Evolutionary conservation across 2,888 invertebrate genomes (phyloP).

Genomic region (Heliconius erato): DNA sequence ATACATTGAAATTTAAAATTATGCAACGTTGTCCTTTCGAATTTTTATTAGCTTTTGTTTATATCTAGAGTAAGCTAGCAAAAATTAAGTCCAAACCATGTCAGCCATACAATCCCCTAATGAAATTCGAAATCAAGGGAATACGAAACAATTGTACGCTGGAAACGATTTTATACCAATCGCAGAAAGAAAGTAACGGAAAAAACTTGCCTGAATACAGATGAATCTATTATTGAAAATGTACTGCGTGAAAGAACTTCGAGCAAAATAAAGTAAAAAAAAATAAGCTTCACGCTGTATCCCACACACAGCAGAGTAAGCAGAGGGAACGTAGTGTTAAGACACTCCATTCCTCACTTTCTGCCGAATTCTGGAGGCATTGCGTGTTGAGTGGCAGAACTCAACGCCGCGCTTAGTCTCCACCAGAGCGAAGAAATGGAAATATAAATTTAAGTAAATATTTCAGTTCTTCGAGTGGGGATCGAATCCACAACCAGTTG

Average conservation of each 20-base stretch:
- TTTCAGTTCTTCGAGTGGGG: no score
- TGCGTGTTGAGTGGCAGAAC: no score
- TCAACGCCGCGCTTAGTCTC: no score
- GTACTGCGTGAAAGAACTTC: slow-evolving; percentile 54
- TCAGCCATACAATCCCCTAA: slow-evolving; percentile 61
- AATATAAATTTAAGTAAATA: no score
- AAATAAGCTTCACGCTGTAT: no score
- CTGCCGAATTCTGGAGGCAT: no score
- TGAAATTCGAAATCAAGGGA: slow-evolving; percentile 81
- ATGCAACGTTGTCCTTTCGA: slow-evolving; percentile 18
- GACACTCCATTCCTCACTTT: no score
- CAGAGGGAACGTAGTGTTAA: no score
- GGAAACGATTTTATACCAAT: slow-evolving; percentile 77
- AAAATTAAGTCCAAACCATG: slow-evolving; percentile 53
- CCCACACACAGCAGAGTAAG: no score
- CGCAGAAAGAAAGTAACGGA: slow-evolving; percentile 73
- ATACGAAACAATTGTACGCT: slow-evolving; percentile 70
- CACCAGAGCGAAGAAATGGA: no score
- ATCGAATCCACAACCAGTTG: no score
- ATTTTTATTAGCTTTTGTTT: slow-evolving; percentile 36
- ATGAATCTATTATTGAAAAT: slow-evolving; percentile 67
- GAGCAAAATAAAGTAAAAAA: slow-evolving; percentile 1
- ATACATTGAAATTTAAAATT: slow-evolving; percentile 30
- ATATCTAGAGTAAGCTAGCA: slow-evolving; percentile 36
- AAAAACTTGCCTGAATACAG: slow-evolving; percentile 78